Evolutionary conservation across 2,888 invertebrate species (phyloP).

Genomic region (Tridacna gigas): DNA sequence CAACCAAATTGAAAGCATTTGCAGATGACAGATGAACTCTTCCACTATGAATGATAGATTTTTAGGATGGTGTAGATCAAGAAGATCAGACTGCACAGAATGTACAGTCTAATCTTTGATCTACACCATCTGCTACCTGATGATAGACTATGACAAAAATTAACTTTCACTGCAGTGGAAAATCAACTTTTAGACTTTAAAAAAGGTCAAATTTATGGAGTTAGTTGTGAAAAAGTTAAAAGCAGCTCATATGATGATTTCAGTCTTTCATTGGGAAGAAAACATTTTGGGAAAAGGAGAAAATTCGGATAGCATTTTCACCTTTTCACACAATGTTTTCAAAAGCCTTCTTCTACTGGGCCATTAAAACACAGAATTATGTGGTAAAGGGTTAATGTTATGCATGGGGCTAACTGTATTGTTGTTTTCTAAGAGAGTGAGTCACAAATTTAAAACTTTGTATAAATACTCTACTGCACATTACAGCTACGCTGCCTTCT

Average conservation of each 20-base stretch:
- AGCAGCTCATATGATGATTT: too few relatives aligned
- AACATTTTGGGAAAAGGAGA: background rate
- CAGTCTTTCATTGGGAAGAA: background rate
- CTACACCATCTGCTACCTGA: too few relatives aligned
- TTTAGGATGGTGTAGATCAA: too few relatives aligned
- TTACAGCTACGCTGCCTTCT: conserved; percentile 26
- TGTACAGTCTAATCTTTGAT: too few relatives aligned
- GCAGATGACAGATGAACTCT: too few relatives aligned
- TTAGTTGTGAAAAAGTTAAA: too few relatives aligned
- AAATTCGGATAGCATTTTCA: background rate
- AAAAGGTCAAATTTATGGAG: too few relatives aligned
- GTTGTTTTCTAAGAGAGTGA: background rate
- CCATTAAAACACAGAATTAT: background rate
- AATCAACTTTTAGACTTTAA: too few relatives aligned
- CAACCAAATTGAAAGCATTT: too few relatives aligned
- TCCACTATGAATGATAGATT: too few relatives aligned
- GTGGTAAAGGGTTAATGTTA: background rate
- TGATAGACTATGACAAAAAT: background rate
- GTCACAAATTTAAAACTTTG: background rate
- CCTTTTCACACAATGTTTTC: background rate
- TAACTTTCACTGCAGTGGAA: too few relatives aligned
- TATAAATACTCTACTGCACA: background rate
- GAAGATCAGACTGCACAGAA: too few relatives aligned
- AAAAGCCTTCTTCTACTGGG: background rate
- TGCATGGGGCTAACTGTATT: background rate